phyloP scores from a whole-genome alignment of 2,797 vertebrate genomes.

The Diplodus sargus region DNA sequence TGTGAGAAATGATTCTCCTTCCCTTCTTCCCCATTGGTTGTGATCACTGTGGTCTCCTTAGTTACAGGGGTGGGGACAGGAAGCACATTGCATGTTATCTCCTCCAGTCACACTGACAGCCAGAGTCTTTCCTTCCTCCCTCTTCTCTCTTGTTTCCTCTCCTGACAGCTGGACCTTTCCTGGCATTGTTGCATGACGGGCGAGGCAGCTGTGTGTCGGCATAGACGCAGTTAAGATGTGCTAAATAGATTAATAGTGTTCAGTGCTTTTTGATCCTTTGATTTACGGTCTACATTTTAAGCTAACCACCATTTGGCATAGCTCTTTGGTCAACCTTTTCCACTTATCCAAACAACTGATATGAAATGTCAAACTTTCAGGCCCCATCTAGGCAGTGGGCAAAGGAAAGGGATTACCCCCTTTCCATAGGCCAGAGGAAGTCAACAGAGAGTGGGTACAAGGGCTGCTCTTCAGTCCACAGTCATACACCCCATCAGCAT shows the following conservation, averaged over 20 bases:
- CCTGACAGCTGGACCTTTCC: conserved; percentile 83
- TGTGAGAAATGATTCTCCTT: conserved; percentile 27
- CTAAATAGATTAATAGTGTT: conserved; percentile 44
- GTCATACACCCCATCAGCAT: conserved; percentile 36
- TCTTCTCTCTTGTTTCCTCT: conserved; percentile 64
- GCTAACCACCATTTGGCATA: neutral
- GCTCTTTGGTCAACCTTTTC: conserved; percentile 3
- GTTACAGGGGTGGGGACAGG: conserved; percentile 70
- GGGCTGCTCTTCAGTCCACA: conserved; percentile 16
- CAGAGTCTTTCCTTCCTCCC: conserved; percentile 79
- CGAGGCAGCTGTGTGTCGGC: conserved; percentile 27
- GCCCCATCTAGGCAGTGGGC: neutral
- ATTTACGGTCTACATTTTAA: neutral
- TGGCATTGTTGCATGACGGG: conserved; percentile 76
- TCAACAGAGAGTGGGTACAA: conserved; percentile 30
- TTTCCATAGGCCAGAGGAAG: conserved; percentile 28
- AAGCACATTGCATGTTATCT: conserved; percentile 80
- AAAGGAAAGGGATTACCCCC: conserved; percentile 28
- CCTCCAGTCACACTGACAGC: conserved; percentile 77
- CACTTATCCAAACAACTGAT: conserved; percentile 11
- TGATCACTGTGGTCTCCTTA: conserved; percentile 50
- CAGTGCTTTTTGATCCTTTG: conserved; percentile 15
- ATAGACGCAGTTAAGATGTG: conserved; percentile 32
- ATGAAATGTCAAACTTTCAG: conserved; percentile 16
- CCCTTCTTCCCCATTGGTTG: conserved; percentile 34